These are phyloP conservation scores for Mormyrus lacerda DNA, from an alignment of 2,113 vertebrate genomes.

Conservation along the genomic window DNA sequence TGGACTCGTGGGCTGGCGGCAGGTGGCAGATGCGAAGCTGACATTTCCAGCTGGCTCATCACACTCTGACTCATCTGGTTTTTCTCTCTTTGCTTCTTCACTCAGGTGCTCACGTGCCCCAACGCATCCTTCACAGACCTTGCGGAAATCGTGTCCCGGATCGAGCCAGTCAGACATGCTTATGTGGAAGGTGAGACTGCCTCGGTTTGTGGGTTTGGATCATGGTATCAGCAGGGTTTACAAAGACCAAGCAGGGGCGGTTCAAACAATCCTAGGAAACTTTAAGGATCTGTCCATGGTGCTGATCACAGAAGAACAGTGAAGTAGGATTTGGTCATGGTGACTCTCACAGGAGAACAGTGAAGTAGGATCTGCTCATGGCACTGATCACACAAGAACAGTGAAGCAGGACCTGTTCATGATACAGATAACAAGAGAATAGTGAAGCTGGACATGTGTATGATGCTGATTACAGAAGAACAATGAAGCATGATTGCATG, in stretches of 20 bases:
- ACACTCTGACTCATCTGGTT: background rate
- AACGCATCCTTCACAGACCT: slow-evolving; percentile 89
- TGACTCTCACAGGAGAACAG: too few species aligned
- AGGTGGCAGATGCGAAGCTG: background rate
- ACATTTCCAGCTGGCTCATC: background rate
- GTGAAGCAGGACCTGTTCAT: background rate
- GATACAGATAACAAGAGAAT: background rate
- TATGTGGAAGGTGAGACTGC: slow-evolving; percentile 65
- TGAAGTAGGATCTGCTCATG: background rate
- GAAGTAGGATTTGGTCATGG: background rate
- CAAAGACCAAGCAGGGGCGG: background rate
- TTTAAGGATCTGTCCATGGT: background rate
- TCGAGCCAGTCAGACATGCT: slow-evolving; percentile 71
- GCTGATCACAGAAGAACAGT: background rate
- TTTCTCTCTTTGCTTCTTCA: slow-evolving; percentile 6
- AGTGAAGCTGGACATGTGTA: background rate
- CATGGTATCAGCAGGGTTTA: background rate
- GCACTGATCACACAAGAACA: background rate
- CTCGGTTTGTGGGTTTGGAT: background rate
- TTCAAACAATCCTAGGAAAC: background rate
- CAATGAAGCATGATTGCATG: background rate
- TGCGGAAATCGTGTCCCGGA: slow-evolving; percentile 87
- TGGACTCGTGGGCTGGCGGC: background rate
- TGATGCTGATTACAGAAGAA: background rate
- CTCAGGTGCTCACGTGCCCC: slow-evolving; percentile 78